A percentile compares a stretch with the other conserved stretches of the same genome.
These are phyloP conservation scores for Vultur gryphus DNA, from an alignment of 2,797 vertebrate genomes.

Conservation along the genomic window DNA sequence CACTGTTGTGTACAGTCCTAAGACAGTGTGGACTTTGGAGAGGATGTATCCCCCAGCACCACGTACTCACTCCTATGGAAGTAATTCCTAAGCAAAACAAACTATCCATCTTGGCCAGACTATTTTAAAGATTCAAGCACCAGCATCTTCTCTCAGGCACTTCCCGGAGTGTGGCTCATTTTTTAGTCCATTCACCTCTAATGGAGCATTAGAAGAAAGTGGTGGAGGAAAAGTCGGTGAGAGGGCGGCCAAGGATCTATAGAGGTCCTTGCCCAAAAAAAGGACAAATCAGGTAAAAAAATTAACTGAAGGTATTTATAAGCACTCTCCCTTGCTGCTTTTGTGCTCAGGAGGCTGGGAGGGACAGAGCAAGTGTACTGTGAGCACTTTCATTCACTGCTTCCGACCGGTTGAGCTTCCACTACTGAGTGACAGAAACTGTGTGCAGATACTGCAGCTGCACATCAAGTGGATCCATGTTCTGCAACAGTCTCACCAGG, in stretches of 20 bases:
- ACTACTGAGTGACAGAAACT: neutral
- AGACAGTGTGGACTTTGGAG: neutral
- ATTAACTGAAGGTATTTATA: neutral
- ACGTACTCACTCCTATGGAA: neutral
- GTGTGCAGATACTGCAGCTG: neutral
- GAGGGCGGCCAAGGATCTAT: neutral
- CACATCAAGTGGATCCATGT: neutral
- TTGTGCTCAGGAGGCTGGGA: neutral
- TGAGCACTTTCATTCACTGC: neutral
- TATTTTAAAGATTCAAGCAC: neutral
- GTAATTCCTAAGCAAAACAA: neutral
- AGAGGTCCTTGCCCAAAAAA: neutral
- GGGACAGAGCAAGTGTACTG: neutral
- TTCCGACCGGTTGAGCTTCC: neutral
- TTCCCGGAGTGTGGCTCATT: neutral
- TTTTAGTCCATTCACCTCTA: neutral
- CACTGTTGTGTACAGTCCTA: neutral
- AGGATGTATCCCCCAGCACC: neutral
- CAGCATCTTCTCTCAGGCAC: neutral
- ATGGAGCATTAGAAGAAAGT: neutral
- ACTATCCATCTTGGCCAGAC: neutral
- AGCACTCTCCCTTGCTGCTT: neutral
- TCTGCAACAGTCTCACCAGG: neutral
- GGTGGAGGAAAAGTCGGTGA: neutral
- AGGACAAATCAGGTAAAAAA: neutral